Base-by-base conservation (phyloP, 2,113 vertebrate genomes). In the Rhea pennata region DNA sequence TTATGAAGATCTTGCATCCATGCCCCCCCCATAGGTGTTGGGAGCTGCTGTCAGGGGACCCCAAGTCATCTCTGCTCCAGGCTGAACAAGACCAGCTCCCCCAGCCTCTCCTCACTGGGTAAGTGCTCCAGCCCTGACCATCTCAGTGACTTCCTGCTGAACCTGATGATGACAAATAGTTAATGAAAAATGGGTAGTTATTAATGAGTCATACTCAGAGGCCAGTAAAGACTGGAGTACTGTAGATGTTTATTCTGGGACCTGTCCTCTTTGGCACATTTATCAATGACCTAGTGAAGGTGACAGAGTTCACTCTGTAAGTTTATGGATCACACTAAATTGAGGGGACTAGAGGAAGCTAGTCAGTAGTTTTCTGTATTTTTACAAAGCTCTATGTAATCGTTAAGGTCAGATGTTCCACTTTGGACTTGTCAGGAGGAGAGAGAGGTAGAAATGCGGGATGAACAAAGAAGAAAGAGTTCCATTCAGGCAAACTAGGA, bases 1-100 rank as follows among this genome's bases (percentile, higher is more conserved):
- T 48, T 67, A 67, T 42, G 50, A 19, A 22, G 23, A 62, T 12
- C 1, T 14, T 2, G 2, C 19, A 4, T 29, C n/a, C 21, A 7
- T 11, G 23, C 46, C 20, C 3, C 56, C 5, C 8, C 5, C 10
- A 10, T 0, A 24, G 53, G 10, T 53, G 27, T 5, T 33, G n/a
- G 12, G 12, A 54, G 3, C 21, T 82, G 50, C 31, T 26, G 2
- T 31, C 9, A 29, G 1, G 6, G 31, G 56, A 31, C 9, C 40
- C 22, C 50, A 79, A 85, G 8, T 20, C 4, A 2, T 26, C 15
- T 77, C 72, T 92, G 23, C 36, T 87, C 53, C 53, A 42, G 26
- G 8, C 5, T 91, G 42, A 33, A 15, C 56, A 21, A 86, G 15
- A 7, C 6, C n/a, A 51, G 12, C 15, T 71, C 2, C 13, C 69